Evolutionary conservation across 2,113 vertebrate genomes (phyloP), one percentile per base, ranked within the genome.

Genomic region (Nerophis lumbriciformis): DNA sequence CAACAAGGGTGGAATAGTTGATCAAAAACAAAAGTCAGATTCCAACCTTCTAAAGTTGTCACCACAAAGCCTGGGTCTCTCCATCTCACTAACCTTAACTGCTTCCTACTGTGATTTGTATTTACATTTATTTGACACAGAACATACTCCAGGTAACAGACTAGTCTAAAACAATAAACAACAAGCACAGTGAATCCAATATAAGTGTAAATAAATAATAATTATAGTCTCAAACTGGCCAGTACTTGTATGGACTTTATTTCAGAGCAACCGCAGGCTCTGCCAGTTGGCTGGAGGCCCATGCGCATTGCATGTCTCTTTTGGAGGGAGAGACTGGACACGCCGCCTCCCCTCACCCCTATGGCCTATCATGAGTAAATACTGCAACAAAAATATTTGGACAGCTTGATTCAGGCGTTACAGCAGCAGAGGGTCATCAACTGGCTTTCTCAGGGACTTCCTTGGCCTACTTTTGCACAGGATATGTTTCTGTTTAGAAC

Each of bases 351-450:
- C 60, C 53, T n/a, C 78, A 81, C 37, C 55, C 77, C 82, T 63
- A 69, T 73, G 61, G 81, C 71, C 77, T 67, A 85, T 84, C 77
- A 84, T 85, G 76, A 86, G 86, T 87, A 84, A 89, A 84, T 86
- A 84, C 61, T 72, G 78, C 80, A 80, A 78, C 63, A 82, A 82
- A 85, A 84, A 83, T 86, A 85, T 87, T 85, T 87, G 81, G 78
- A 84, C 80, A 83, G 77, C 73, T 73, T 49, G 56, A 72, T 79
- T 72, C 71, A 72, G 69, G 79, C 68, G 75, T 57, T 68, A 72
- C 66, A 69, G 74, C 71, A 69, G 69, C 70, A 67, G 73, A 73
- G 73, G 72, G 63, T 74, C 75, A 59, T 78, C 79, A 11, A 71
- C 45, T 59, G 69, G 63, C 56, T 82, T 78, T 85, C 70, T 77